Conservation (phyloP, 2,888 invertebrate species). For the Lymantria dispar region DNA sequence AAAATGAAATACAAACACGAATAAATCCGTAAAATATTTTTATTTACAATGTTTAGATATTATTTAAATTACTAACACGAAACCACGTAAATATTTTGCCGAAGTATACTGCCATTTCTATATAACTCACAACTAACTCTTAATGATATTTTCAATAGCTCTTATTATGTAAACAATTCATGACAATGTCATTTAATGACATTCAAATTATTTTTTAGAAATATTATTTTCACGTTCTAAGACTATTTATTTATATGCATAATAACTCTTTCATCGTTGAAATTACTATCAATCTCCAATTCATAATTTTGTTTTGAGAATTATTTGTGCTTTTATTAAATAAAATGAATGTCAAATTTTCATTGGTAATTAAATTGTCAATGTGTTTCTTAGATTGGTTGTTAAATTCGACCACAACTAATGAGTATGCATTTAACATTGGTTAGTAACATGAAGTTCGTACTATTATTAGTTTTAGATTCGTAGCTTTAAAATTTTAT, state of each 20-base stretch:
- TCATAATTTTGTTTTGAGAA: too few relatives aligned
- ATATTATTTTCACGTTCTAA: neutral
- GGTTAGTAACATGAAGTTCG: too few relatives aligned
- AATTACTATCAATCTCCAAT: neutral
- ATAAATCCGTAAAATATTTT: too few relatives aligned
- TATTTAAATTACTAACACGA: conserved; percentile 43
- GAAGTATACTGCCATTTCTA: conserved; percentile 50
- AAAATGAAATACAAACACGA: too few relatives aligned
- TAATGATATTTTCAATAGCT: neutral
- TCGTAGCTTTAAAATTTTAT: neutral
- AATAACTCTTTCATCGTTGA: neutral
- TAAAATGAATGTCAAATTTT: too few relatives aligned
- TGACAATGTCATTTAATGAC: neutral
- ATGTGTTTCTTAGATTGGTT: too few relatives aligned
- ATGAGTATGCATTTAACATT: too few relatives aligned
- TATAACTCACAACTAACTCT: neutral
- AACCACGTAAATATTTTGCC: conserved; percentile 46
- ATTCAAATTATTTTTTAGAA: neutral
- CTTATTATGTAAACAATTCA: neutral
- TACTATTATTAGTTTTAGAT: neutral
- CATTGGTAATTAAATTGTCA: too few relatives aligned
- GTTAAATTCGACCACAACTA: too few relatives aligned
- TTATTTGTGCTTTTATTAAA: too few relatives aligned
- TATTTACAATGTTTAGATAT: conserved; percentile 23
- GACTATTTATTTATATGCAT: neutral